These are phyloP conservation scores for Sarcoramphus papa DNA, from an alignment of 2,797 vertebrate genomes.

Conservation along the genomic window DNA sequence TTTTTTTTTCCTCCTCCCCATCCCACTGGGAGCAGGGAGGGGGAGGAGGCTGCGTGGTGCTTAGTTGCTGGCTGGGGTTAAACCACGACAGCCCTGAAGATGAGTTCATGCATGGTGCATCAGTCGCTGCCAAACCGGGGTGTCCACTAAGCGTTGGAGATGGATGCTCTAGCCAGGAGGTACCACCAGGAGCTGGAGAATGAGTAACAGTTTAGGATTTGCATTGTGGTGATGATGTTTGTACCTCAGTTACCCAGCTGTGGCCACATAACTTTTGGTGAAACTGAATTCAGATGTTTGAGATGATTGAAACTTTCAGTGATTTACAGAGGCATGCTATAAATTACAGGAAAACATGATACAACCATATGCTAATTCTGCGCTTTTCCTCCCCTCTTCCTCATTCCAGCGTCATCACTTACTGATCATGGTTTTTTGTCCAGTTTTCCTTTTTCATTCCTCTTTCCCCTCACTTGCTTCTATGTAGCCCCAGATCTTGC, in stretches of 20 bases:
- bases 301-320: neutral
- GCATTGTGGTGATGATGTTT: neutral
- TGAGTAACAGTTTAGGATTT: neutral
- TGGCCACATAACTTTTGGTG: fast-evolving
- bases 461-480: neutral
- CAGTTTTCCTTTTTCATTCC: neutral
- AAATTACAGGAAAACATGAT: neutral
- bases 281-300: neutral
- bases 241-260: neutral
- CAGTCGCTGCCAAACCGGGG: neutral
- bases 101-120: neutral
- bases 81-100: neutral
- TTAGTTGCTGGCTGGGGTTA: too few species aligned
- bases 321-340: neutral
- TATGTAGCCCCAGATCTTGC: neutral
- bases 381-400: neutral
- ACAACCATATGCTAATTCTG: neutral
- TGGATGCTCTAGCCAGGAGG: neutral
- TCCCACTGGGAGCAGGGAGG: too few species aligned
- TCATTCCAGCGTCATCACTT: neutral
- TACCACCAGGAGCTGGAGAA: neutral
- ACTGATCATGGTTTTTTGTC: fast-evolving
- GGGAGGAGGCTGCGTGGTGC: too few species aligned
- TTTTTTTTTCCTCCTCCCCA: too few species aligned
- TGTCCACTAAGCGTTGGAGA: neutral